A percentile compares a stretch with the other conserved stretches of the same genome.
These are phyloP conservation scores for Lutjanus argentimaculatus DNA, from an alignment of 2,797 vertebrate genomes.

Conservation along the genomic window DNA sequence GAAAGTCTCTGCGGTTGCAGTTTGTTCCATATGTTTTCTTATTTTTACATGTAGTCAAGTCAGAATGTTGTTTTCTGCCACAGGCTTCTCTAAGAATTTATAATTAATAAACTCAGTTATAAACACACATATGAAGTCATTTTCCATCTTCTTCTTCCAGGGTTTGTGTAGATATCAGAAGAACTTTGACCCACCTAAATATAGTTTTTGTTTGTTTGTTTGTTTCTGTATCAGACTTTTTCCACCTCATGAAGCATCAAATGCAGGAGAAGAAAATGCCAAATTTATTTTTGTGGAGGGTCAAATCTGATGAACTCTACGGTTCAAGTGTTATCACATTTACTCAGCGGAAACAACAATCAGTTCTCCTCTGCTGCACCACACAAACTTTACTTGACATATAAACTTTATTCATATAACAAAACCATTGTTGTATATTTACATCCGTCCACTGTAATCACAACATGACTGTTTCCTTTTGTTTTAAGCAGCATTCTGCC, in stretches of 20 bases:
- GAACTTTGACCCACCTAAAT: no score
- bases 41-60: no score
- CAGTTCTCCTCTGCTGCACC: neutral
- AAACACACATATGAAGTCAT: neutral
- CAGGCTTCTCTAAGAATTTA: no score
- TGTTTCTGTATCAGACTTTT: neutral
- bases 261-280: constrained; percentile 2
- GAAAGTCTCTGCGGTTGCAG: no score
- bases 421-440: neutral
- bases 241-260: constrained; percentile 22
- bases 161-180: no score
- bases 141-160: no score
- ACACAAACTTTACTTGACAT: neutral
- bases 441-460: neutral
- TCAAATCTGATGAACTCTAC: neutral
- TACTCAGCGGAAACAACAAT: neutral
- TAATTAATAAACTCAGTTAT: neutral
- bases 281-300: neutral
- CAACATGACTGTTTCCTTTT: neutral
- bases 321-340: neutral
- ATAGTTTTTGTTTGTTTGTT: neutral
- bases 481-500: neutral
- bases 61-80: no score
- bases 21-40: no score
- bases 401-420: neutral